Evolutionary conservation across 2,797 vertebrate species (phyloP).

Genomic region (Sphenodon punctatus): DNA sequence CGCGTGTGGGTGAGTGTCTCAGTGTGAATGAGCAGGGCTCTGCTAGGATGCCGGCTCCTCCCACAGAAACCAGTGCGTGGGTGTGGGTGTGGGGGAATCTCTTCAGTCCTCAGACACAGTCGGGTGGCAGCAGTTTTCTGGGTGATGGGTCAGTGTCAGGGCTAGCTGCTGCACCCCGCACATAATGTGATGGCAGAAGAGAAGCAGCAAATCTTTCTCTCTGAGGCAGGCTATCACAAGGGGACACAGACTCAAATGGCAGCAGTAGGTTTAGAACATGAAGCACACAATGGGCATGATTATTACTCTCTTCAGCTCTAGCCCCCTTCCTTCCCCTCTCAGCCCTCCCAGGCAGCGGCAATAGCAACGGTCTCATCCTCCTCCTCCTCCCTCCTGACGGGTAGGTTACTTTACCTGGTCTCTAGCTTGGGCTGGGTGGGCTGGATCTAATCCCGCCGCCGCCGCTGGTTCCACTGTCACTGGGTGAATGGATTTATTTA

Average conservation of each 20-base stretch:
- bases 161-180: too few species aligned
- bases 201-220: too few species aligned
- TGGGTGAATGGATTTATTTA: conserved; percentile 62
- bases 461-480: conserved; percentile 45
- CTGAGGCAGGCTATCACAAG: neutral
- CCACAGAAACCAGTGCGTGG: accelerated
- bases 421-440: conserved; percentile 39
- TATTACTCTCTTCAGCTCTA: too few species aligned
- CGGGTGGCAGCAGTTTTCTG: neutral
- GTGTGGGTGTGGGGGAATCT: neutral
- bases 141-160: neutral
- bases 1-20: neutral
- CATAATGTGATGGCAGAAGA: too few species aligned
- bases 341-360: conserved; percentile 18
- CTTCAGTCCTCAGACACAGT: neutral
- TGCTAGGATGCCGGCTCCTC: too few species aligned
- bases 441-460: conserved; percentile 41
- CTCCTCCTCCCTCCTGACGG: conserved; percentile 39
- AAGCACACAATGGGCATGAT: neutral
- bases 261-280: neutral
- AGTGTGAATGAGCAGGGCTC: neutral
- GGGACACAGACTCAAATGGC: neutral
- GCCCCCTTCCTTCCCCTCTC: neutral
- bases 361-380: conserved; percentile 3
- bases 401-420: conserved; percentile 64